Base-by-base conservation (phyloP, 2,888 invertebrate species). In the Euzophera pinguis region DNA sequence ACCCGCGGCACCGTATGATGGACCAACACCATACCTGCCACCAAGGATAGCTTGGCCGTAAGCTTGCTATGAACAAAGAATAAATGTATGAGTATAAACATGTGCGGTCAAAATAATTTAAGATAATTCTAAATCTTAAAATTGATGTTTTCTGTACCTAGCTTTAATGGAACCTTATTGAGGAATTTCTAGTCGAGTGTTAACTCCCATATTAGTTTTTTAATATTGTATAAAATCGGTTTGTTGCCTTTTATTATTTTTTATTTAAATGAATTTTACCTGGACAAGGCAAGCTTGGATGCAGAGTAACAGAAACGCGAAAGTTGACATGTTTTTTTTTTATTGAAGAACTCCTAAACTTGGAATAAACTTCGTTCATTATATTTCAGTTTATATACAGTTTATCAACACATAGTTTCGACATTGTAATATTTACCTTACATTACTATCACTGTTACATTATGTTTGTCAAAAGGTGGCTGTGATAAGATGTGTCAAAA, bases 231-330 rank as follows among this genome's bases (percentile, higher is more conserved):
- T n/a, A n/a, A n/a, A n/a, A n/a, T n/a, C n/a, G n/a, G n/a, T n/a
- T n/a, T n/a, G n/a, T n/a, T n/a, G n/a, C n/a, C n/a, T n/a, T 22
- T 22, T 22, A 22, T 22, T 22, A 22, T 22, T n/a, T n/a, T n/a
- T n/a, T n/a, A 22, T 22, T 2, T 22, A 16, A 49, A 6, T n/a
- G 32, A 10, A 49, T 49, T 54, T 58, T 56, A 75, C 75, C 62
- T 75, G 71, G 49, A 71, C 53, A 55, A 73, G 63, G 60, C 67
- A 71, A 60, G 68, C 70, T 58, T 73, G 73, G 54, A 65, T 53
- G 64, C 69, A 73, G 58, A 75, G 51, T 12, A 73, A 37, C 13
- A 75, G 50, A 45, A 74, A 42, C 49, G 66, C 53, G 53, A 71
- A 70, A 53, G 67, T 53, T 53, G 65, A 62, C 71, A 73, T 73